These are phyloP conservation scores for Julus scanicus DNA, from an alignment of 2,888 invertebrate species.

Conservation along the genomic window DNA sequence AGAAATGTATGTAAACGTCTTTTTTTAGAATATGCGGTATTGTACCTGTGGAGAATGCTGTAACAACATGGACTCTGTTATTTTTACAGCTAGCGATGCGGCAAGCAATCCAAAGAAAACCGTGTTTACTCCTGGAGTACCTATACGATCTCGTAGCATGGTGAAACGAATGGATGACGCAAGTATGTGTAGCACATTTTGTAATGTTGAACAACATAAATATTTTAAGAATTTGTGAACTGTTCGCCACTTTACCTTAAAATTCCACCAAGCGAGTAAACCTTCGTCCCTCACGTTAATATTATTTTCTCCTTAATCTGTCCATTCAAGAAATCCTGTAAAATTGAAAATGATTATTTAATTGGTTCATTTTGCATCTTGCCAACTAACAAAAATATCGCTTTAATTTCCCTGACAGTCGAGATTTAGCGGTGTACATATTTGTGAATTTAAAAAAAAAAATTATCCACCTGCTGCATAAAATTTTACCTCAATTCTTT, in stretches of 20 bases:
- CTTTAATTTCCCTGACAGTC: no score
- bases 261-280: no score
- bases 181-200: conserved; percentile 70
- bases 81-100: conserved; percentile 79
- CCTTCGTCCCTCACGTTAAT: no score
- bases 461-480: no score
- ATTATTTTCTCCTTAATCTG: no score
- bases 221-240: conserved; percentile 50
- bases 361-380: no score
- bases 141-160: conserved; percentile 86
- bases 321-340: no score
- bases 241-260: not conserved
- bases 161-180: conserved; percentile 97
- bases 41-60: not conserved
- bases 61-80: not conserved
- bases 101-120: conserved; percentile 85
- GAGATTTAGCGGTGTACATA: no score
- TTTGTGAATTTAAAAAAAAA: no score
- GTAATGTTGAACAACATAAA: conserved; percentile 41
- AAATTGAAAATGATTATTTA: no score
- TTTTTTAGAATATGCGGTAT: conserved; percentile 30
- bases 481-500: not conserved
- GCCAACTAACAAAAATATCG: no score
- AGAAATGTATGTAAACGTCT: conserved; percentile 73
- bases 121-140: conserved; percentile 84